Evolutionary conservation across 2,888 invertebrate species (phyloP).

Genomic region (Dicyrtoma fusca): DNA sequence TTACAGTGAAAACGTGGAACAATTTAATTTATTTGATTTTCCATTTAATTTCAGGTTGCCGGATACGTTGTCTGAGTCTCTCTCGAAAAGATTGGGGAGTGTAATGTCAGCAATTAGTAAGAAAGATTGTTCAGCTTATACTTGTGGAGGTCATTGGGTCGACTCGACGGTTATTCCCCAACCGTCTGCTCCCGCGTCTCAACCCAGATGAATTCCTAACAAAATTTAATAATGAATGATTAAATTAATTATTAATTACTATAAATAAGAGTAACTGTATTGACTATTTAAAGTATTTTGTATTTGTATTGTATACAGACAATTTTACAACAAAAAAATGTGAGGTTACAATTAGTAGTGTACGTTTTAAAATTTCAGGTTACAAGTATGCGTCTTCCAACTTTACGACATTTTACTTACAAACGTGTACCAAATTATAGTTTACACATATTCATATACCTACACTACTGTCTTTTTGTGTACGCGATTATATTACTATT

Average conservation of each 20-base stretch:
- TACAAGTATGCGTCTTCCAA: no score
- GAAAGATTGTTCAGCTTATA: conserved; percentile 53
- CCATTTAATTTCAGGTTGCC: conserved; percentile 48
- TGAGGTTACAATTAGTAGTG: background rate
- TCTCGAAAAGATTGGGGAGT: conserved; percentile 49
- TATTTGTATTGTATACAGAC: background rate
- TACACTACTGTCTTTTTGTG: no score
- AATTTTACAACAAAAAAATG: background rate
- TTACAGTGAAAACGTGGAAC: no score
- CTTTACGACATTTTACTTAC: no score
- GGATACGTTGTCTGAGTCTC: conserved; percentile 49
- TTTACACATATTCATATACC: no score
- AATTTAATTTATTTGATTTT: conserved; percentile 1
- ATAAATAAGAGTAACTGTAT: no score
- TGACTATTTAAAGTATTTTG: no score
- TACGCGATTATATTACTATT: no score
- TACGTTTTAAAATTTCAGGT: no score
- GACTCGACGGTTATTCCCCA: conserved; percentile 42
- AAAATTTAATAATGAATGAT: no score
- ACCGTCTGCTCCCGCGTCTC: conserved; percentile 40
- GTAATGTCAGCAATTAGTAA: conserved; percentile 50
- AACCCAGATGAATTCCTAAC: conserved; percentile 41
- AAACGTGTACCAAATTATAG: no score
- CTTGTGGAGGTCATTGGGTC: conserved; percentile 49
- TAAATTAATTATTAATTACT: no score